Base-by-base conservation (phyloP, 2,113 vertebrate species). In the Peucedramus taeniatus region DNA sequence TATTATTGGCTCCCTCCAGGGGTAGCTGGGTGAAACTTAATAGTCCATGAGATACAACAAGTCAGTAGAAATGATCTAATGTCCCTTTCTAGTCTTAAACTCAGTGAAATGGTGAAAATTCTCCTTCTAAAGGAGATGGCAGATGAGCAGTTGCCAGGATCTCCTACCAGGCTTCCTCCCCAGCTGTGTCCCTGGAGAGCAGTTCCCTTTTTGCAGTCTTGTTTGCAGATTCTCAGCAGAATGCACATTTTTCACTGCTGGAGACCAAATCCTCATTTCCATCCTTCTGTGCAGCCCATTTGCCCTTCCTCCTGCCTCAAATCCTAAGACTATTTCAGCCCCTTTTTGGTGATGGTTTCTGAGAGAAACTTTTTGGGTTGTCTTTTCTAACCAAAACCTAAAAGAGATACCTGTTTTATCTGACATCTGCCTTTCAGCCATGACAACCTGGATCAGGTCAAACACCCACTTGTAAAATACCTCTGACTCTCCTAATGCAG, bases 11-110 rank as follows among this genome's bases (percentile, higher is more conserved):
- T 95, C 83, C 81, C 93, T 92, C 78, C 93, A 79, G 93, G 96
- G 77, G 65, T 91, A 94, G 59, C 95, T 83, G 89, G 94, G 50
- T 87, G 69, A 95, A 97, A 84, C 80, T 87, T 94, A 96, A 97
- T 80, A 68, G 72, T 71, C 93, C 83, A 28, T 95, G 93, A 94
- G 89, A 93, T 79, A 78, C 70, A 91, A n/a, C 71, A 96, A 96
- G 91, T 96, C 95, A 93, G 83, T 85, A 91, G 83, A 92, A 96
- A 75, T 95, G 44, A 95, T 95, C 86, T 94, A 82, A 97, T 95
- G 69, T 96, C 93, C 91, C 91, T 84, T 87, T 84, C 78, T 84
- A 89, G 87, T 63, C 93, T 93, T 95, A 96, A 97, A 95, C 56
- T 77, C 86, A 93, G 60, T 94, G 95, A 94, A 94, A 91, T 76